These are phyloP conservation scores for Metalampra italica DNA, from an alignment of 2,888 invertebrate species.

Conservation along the genomic window DNA sequence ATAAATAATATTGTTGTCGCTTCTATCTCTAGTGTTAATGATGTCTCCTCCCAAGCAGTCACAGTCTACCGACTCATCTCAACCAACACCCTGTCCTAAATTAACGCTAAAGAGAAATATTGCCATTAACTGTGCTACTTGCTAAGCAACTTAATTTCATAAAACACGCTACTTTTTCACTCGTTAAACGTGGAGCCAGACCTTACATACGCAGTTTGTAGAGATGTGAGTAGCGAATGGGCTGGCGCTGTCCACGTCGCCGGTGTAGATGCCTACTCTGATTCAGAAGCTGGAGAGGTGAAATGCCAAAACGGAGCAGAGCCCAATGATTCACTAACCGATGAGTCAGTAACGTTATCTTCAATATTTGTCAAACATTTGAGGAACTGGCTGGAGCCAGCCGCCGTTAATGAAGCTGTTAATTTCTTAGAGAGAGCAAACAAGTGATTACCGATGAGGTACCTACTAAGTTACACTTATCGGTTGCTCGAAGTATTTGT, in stretches of 20 bases:
- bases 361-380: slow-evolving; percentile 41
- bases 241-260: too few species aligned
- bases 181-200: too few species aligned
- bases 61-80: too few species aligned
- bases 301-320: slow-evolving; percentile 17
- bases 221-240: neutral
- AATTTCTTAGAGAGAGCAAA: slow-evolving; percentile 42
- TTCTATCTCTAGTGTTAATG: too few species aligned
- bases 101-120: too few species aligned
- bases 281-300: slow-evolving; percentile 34
- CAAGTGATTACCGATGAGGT: slow-evolving; percentile 48
- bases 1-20: too few species aligned
- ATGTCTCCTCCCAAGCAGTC: too few species aligned
- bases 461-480: slow-evolving; percentile 19
- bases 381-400: slow-evolving; percentile 25
- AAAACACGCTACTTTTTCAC: too few species aligned
- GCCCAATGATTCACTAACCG: neutral
- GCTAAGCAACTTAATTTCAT: too few species aligned
- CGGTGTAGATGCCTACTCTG: slow-evolving; percentile 15
- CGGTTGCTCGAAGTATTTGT: slow-evolving; percentile 28
- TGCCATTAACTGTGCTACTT: too few species aligned
- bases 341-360: neutral
- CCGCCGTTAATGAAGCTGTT: slow-evolving; percentile 29
- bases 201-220: too few species aligned
- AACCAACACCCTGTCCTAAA: too few species aligned